Evolutionary conservation across 30 jellyfish, hydroid and myxozoan species (phyloP).

Genomic region (Mastigias papua): DNA sequence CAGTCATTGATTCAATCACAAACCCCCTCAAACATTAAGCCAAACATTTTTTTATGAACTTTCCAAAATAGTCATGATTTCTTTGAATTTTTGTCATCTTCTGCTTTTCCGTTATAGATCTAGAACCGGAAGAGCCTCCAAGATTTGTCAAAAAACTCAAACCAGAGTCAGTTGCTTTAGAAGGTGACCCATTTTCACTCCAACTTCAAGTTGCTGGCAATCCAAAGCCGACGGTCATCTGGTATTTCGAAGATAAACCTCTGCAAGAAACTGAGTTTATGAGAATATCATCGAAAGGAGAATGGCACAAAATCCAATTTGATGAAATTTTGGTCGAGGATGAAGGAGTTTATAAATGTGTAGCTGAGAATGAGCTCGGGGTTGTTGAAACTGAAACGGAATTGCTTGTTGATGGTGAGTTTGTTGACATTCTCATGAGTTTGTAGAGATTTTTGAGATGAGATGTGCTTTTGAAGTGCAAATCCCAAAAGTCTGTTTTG

Average conservation of each 20-base stretch:
- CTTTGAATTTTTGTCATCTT: background rate
- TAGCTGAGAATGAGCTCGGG: slow-evolving; percentile 80
- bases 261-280: slow-evolving; percentile 59
- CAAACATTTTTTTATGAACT: background rate
- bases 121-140: slow-evolving; percentile 82
- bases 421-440: too few relatives aligned
- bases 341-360: slow-evolving; percentile 89
- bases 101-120: slow-evolving; percentile 2
- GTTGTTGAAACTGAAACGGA: slow-evolving; percentile 79
- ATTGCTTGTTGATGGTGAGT: slow-evolving; percentile 87
- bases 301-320: slow-evolving; percentile 68
- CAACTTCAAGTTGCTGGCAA: slow-evolving; percentile 79
- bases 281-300: slow-evolving; percentile 74
- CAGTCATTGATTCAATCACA: slow-evolving; percentile 7
- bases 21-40: background rate
- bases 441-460: too few relatives aligned
- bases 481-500: too few relatives aligned
- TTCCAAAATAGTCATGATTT: background rate
- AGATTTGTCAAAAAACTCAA: slow-evolving; percentile 64
- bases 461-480: too few relatives aligned
- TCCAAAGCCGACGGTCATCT: slow-evolving; percentile 76
- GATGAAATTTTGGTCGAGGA: slow-evolving; percentile 82
- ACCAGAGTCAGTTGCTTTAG: slow-evolving; percentile 67
- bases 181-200: slow-evolving; percentile 85
- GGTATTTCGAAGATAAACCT: slow-evolving; percentile 79